phyloP scores from a whole-genome alignment of 2,113 vertebrate species.

The Amia ocellicauda region DNA sequence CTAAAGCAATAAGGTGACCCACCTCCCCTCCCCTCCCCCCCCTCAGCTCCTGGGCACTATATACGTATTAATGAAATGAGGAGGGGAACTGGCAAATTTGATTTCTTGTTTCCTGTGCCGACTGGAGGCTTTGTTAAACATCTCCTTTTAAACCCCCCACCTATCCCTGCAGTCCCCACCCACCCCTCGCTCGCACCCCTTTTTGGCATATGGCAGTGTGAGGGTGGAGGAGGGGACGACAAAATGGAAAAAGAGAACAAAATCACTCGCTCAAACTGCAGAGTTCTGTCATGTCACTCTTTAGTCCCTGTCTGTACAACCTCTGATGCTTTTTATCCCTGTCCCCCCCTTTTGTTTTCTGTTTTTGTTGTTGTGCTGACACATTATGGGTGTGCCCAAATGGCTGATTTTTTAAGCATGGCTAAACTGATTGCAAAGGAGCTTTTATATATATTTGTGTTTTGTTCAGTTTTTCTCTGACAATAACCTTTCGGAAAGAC shows the following conservation, averaged over 20 bases:
- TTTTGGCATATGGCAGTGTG: no score
- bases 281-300: constrained; percentile 59
- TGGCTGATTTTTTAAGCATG: constrained; percentile 63
- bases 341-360: background rate
- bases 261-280: constrained; percentile 39
- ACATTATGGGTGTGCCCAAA: constrained; percentile 74
- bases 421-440: constrained; percentile 63
- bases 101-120: constrained; percentile 39
- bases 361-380: constrained; percentile 55
- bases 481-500: no score
- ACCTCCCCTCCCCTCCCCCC: constrained; percentile 24
- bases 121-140: constrained; percentile 24
- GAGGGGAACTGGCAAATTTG: constrained; percentile 34
- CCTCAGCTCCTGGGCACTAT: constrained; percentile 30
- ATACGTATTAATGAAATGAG: constrained; percentile 31
- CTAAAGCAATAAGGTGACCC: constrained; percentile 68
- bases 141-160: background rate
- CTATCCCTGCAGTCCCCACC: constrained; percentile 15
- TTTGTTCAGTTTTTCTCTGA: constrained; percentile 37
- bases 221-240: constrained; percentile 52
- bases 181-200: constrained; percentile 29
- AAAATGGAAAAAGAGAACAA: constrained; percentile 64
- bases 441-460: constrained; percentile 50
- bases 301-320: constrained; percentile 54
- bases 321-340: constrained; percentile 46